A percentile compares a stretch with the other conserved stretches of the same genome.
phyloP scores from a whole-genome alignment of 2,888 invertebrate genomes.

The Carterocephalus palaemon region DNA sequence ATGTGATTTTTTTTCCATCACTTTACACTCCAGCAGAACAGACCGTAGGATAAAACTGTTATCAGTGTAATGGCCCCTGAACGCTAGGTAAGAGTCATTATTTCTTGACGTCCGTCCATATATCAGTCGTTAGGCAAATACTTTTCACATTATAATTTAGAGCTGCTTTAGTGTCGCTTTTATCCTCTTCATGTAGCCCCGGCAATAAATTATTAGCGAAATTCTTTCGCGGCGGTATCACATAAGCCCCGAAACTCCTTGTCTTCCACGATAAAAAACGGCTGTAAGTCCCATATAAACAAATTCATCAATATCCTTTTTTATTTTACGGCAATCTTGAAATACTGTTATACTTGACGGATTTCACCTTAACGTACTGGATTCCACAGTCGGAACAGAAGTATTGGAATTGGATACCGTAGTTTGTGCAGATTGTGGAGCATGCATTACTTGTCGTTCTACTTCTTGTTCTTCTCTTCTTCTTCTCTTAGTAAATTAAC shows the following conservation, averaged over 20 bases:
- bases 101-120: conserved; percentile 32
- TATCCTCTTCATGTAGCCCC: not conserved
- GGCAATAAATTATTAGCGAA: conserved; percentile 13
- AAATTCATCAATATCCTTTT: conserved; percentile 14
- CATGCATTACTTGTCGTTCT: too few relatives aligned
- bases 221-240: conserved; percentile 9
- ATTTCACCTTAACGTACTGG: too few relatives aligned
- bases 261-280: conserved; percentile 16
- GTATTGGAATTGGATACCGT: too few relatives aligned
- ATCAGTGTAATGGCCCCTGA: conserved; percentile 24
- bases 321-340: conserved; percentile 5
- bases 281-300: conserved; percentile 12
- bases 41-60: too few relatives aligned
- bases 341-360: too few relatives aligned
- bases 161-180: not conserved
- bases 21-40: too few relatives aligned
- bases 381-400: too few relatives aligned
- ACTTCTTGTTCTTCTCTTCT: too few relatives aligned
- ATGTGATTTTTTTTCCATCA: conserved; percentile 12
- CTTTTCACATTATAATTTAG: too few relatives aligned
- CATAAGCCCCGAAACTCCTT: conserved; percentile 15
- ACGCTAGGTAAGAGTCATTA: conserved; percentile 19
- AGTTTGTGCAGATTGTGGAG: too few relatives aligned
- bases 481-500: conserved; percentile 23
- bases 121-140: conserved; percentile 31